Evolutionary conservation across 2,113 vertebrate genomes (phyloP), one percentile per base, ranked within the genome.

Genomic region (Corythaeola cristata): DNA sequence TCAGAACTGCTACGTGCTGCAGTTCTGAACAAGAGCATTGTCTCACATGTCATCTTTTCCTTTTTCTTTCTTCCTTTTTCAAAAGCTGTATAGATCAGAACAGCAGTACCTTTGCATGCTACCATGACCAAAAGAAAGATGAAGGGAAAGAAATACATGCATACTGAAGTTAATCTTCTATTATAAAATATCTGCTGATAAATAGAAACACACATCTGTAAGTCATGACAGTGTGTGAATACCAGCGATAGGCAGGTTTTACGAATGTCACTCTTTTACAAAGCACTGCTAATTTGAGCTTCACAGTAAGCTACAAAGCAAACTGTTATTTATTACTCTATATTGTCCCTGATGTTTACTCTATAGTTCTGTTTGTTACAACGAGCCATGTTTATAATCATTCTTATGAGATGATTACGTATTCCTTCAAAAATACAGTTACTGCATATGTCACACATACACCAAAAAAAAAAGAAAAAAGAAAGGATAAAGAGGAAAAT

Each of bases 211-310:
- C 49, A 49, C 9, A 69, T 83, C 28, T 47, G 6, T 44, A 73
- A 88, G 49, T 89, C 78, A 85, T 5, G 22, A 73, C 45, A 56
- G 53, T 9, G 45, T 37, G 67, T n/a, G 55, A 93, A 74, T 55
- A 76, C 24, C 71, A 93, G 85, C 2, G 0, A 93, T 20, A 84
- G 67, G 67, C 55, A 86, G 59, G 37, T 86, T 74, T 79, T 55
- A 63, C 14, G 41, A 92, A 83, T 23, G 45, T 20, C 67, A 41
- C 24, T 86, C 30, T 87, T 89, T 72, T 56, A 87, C 49, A 96
- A 78, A n/a, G 35, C 52, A 20, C 52, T 64, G 35, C 62, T 96
- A 90, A 96, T 94, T 77, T 80, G 47, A 73, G 63, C 33, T 90
- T 93, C 78, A 69, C 71, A 86, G 67, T 21, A 64, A 15, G 22